phyloP scores from a whole-genome alignment of 2,888 invertebrate genomes.

The Dryomyza anilis region DNA sequence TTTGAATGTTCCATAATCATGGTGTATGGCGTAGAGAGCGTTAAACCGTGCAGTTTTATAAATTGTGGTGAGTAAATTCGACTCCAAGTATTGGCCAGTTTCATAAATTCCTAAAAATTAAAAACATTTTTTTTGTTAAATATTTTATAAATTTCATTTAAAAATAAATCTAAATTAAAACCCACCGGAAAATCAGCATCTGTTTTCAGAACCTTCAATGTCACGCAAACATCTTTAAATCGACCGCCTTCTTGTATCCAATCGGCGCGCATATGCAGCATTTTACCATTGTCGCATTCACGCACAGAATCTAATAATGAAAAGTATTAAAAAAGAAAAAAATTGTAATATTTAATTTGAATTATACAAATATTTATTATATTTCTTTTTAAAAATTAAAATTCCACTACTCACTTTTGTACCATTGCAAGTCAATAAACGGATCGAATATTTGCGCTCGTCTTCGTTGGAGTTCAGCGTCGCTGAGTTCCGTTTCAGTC shows the following conservation, averaged over 20 bases:
- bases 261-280: conserved; percentile 74
- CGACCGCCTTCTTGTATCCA: conserved; percentile 78
- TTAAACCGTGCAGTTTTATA: conserved; percentile 78
- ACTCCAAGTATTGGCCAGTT: conserved; percentile 78
- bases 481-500: conserved; percentile 56
- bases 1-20: conserved; percentile 82
- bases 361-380: not conserved
- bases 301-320: conserved; percentile 68
- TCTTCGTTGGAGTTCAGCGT: conserved; percentile 53
- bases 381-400: not conserved
- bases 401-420: conserved; percentile 49
- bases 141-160: not conserved
- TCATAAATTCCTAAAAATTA: conserved; percentile 72
- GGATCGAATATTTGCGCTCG: conserved; percentile 58
- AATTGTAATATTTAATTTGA: not conserved
- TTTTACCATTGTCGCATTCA: conserved; percentile 68
- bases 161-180: conserved; percentile 18
- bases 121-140: not conserved
- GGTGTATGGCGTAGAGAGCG: conserved; percentile 76
- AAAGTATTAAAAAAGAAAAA: too few relatives aligned
- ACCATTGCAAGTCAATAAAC: conserved; percentile 57
- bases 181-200: conserved; percentile 68
- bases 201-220: conserved; percentile 77
- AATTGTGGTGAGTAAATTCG: conserved; percentile 77
- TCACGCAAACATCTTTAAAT: conserved; percentile 74